Evolutionary conservation across 2,113 vertebrate genomes (phyloP).

Genomic region (Hyaena hyaena): DNA sequence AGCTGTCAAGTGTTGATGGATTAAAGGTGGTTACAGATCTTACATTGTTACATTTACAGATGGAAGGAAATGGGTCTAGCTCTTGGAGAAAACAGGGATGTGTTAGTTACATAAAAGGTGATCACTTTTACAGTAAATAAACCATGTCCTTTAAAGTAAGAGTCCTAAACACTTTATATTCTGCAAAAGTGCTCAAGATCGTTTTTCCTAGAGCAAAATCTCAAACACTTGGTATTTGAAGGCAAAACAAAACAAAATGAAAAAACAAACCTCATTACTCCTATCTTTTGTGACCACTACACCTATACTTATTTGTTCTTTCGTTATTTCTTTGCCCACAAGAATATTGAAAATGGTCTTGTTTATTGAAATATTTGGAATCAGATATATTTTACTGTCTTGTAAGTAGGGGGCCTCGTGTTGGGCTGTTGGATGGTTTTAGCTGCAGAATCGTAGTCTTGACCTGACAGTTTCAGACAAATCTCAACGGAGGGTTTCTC

Average conservation of each 20-base stretch:
- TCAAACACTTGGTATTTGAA: neutral
- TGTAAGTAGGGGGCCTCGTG: neutral
- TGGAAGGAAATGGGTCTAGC: neutral
- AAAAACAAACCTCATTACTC: neutral
- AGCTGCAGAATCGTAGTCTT: neutral
- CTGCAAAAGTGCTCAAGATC: neutral
- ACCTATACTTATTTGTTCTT: neutral
- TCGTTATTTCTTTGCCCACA: neutral
- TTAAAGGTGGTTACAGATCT: neutral
- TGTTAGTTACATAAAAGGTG: neutral
- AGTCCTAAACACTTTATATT: neutral
- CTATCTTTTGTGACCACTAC: neutral
- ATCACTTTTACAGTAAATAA: neutral
- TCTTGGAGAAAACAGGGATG: neutral
- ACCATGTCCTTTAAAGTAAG: neutral
- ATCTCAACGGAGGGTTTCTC: neutral
- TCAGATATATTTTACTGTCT: neutral
- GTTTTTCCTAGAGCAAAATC: conserved; percentile 41
- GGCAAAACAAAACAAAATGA: neutral
- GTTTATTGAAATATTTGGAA: neutral
- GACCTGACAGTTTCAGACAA: neutral
- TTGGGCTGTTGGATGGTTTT: neutral
- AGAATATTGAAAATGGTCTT: neutral
- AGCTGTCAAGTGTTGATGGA: neutral
- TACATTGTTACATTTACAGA: neutral